phyloP scores from a whole-genome alignment of 2,113 vertebrate species.

The Forbesichthys agassizii region DNA sequence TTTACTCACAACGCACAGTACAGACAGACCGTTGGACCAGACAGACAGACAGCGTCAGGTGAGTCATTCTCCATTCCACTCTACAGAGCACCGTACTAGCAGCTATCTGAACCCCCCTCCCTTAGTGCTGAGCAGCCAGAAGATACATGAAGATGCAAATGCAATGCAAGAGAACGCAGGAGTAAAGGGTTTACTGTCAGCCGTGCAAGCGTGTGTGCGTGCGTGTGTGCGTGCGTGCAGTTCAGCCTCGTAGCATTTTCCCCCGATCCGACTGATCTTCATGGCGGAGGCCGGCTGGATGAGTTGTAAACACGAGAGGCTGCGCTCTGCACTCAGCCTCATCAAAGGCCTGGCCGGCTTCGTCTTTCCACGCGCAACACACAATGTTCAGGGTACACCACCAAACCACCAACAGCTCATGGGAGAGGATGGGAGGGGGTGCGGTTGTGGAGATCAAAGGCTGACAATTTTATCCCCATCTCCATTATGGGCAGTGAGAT shows the following conservation, averaged over 20 bases:
- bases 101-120: constrained; percentile 4
- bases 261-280: constrained; percentile 11
- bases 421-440: constrained; percentile 16
- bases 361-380: constrained; percentile 25
- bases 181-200: background rate
- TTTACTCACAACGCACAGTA: too few species aligned
- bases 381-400: background rate
- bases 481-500: constrained; percentile 14
- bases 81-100: constrained; percentile 20
- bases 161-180: background rate
- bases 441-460: constrained; percentile 45
- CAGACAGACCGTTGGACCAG: too few species aligned
- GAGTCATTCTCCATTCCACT: background rate
- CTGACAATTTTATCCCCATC: constrained; percentile 10
- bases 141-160: constrained; percentile 20
- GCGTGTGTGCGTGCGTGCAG: background rate
- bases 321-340: constrained; percentile 28
- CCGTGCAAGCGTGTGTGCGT: background rate
- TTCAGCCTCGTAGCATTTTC: constrained; percentile 6
- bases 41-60: too few species aligned
- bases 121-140: constrained; percentile 25
- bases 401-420: background rate
- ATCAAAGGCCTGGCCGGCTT: constrained; percentile 42
- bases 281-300: constrained; percentile 15
- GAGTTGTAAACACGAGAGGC: constrained; percentile 26